Evolutionary conservation across 1,140 invertebrate species (phyloP).

Genomic region (Physella acuta): DNA sequence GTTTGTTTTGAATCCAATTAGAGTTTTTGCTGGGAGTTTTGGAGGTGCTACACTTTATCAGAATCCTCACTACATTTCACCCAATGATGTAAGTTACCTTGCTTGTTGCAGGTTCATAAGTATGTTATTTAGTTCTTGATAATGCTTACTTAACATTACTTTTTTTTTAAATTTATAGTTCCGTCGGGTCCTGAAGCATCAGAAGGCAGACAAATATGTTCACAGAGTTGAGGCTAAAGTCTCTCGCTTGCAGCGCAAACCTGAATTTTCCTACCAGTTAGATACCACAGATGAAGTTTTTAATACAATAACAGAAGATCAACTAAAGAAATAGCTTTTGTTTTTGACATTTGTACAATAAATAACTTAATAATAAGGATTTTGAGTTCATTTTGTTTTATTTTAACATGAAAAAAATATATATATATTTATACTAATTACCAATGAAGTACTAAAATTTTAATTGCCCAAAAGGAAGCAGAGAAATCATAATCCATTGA

Average conservation of each 20-base stretch:
- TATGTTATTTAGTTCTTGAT: not conserved
- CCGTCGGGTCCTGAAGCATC: constrained; percentile 70
- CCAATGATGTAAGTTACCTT: constrained; percentile 70
- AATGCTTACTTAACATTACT: not conserved
- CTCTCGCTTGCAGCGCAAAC: constrained; percentile 54
- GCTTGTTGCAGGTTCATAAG: too few species aligned
- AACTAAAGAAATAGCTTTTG: not conserved
- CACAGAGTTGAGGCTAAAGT: constrained; percentile 78
- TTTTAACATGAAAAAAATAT: too few species aligned
- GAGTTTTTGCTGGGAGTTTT: constrained; percentile 93
- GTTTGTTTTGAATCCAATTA: constrained; percentile 94
- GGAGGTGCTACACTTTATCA: constrained; percentile 88
- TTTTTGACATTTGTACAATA: too few species aligned
- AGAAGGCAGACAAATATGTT: constrained; percentile 75
- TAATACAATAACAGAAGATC: constrained; percentile 1
- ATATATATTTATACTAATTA: too few species aligned
- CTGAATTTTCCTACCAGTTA: constrained; percentile 2
- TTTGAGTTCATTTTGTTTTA: too few species aligned
- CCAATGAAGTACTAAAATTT: too few species aligned
- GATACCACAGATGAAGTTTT: constrained; percentile 23
- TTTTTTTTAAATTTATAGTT: constrained; percentile 60
- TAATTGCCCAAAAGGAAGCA: too few species aligned
- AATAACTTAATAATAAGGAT: too few species aligned
- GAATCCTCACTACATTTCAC: constrained; percentile 89
- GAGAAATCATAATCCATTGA: too few species aligned